These are phyloP conservation scores for Halichoerus grypus DNA, from an alignment of 2,113 vertebrate genomes.

Conservation along the genomic window DNA sequence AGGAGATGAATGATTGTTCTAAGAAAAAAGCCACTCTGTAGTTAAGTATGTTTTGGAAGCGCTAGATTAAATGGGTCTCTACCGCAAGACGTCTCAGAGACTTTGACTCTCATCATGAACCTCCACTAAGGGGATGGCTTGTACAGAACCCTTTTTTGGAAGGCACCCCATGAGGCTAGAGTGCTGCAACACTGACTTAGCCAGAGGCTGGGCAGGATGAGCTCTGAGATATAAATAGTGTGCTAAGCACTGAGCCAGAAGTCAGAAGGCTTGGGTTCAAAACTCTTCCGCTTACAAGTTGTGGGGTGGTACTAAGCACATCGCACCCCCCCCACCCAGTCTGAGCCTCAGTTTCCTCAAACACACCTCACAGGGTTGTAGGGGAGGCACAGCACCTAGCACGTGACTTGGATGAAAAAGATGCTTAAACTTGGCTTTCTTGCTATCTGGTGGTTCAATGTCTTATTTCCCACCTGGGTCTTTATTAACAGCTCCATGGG, in stretches of 20 bases:
- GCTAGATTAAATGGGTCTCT: not conserved
- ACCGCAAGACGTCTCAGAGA: not conserved
- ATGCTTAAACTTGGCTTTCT: not conserved
- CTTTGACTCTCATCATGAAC: no score
- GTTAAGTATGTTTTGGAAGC: not conserved
- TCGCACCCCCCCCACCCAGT: not conserved
- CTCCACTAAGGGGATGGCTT: not conserved
- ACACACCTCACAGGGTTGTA: not conserved
- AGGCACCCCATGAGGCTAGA: not conserved
- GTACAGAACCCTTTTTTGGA: not conserved
- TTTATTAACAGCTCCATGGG: not conserved
- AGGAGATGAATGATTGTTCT: not conserved
- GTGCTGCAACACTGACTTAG: not conserved
- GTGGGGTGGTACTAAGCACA: not conserved
- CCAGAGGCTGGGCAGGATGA: not conserved
- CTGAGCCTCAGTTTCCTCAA: not conserved
- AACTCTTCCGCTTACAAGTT: not conserved
- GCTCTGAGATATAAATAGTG: not conserved
- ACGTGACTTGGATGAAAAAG: not conserved
- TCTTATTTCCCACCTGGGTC: not conserved
- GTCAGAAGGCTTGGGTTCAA: not conserved
- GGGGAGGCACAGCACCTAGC: not conserved
- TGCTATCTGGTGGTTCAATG: rapidly evolving
- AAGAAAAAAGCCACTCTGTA: not conserved
- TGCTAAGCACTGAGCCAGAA: not conserved